These are phyloP conservation scores for Paratrypauchen microcephalus DNA, from an alignment of 2,797 vertebrate genomes.

Conservation along the genomic window DNA sequence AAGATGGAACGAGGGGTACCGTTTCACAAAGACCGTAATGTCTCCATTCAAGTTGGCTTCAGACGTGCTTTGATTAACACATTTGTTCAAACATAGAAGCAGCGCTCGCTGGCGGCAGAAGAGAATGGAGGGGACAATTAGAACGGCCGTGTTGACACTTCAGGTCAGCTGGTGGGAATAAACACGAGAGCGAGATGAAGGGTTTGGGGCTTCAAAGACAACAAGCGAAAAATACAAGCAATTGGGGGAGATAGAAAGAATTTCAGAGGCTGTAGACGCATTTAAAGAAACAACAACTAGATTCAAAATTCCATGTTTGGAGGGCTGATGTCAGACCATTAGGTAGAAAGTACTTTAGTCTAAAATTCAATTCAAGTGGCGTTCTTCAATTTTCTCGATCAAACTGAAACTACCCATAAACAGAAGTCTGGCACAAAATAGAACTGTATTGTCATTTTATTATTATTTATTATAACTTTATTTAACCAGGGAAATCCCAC, in stretches of 20 bases:
- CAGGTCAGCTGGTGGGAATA: slow-evolving; percentile 47
- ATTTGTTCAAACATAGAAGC: slow-evolving; percentile 21
- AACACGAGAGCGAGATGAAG: slow-evolving; percentile 10
- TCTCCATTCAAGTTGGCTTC: slow-evolving; percentile 26
- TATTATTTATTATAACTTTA: too few species aligned
- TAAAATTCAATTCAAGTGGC: background rate
- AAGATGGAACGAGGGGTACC: slow-evolving; percentile 23
- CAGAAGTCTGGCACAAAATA: background rate
- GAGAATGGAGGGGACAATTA: slow-evolving; percentile 9
- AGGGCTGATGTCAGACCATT: background rate
- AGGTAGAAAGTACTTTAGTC: background rate
- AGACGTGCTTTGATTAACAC: slow-evolving; percentile 39
- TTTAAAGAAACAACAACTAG: background rate
- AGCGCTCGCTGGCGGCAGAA: slow-evolving; percentile 10
- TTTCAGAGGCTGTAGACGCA: background rate
- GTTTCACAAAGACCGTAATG: slow-evolving; percentile 24
- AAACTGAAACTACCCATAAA: background rate
- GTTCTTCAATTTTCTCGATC: background rate
- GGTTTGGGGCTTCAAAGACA: slow-evolving; percentile 38
- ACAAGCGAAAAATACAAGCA: slow-evolving; percentile 5
- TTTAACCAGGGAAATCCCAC: too few species aligned
- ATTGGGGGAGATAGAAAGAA: slow-evolving; percentile 28
- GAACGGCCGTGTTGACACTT: slow-evolving; percentile 42
- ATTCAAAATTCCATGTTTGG: background rate
- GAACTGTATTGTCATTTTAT: too few species aligned